Percentiles rank a stretch among this genome's conserved stretches.
These are phyloP conservation scores for Alsophila aescularia DNA, from an alignment of 2,888 invertebrate genomes.

Conservation along the genomic window DNA sequence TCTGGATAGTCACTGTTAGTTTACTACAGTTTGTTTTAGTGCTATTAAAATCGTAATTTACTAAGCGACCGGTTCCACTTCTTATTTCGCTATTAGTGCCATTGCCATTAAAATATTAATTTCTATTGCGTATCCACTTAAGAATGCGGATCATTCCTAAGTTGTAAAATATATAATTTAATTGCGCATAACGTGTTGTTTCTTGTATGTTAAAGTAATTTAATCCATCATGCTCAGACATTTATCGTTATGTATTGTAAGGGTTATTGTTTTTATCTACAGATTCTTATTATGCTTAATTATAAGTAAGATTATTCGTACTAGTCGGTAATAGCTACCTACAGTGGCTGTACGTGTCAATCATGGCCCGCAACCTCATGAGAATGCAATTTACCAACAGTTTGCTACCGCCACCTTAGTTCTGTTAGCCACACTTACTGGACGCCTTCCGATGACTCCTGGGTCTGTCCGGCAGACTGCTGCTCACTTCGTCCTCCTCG, in stretches of 20 bases:
- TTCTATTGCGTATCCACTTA: slow-evolving; percentile 9
- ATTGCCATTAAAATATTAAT: slow-evolving; percentile 26
- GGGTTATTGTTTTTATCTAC: slow-evolving; percentile 23
- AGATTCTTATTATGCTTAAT: slow-evolving; percentile 19
- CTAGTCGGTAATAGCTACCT: slow-evolving; percentile 22
- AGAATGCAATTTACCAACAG: slow-evolving; percentile 16
- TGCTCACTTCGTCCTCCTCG: slow-evolving; percentile 82
- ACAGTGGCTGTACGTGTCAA: slow-evolving; percentile 29
- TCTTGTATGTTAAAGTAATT: slow-evolving; percentile 10
- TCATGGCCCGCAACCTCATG: slow-evolving; percentile 34
- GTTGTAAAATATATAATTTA: slow-evolving; percentile 6
- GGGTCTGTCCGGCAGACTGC: slow-evolving; percentile 74
- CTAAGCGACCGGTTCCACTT: slow-evolving; percentile 23
- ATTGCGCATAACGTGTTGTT: background rate
- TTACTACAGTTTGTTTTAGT: slow-evolving; percentile 16
- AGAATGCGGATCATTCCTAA: slow-evolving; percentile 8
- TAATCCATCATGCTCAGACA: slow-evolving; percentile 26
- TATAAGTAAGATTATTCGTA: slow-evolving; percentile 16
- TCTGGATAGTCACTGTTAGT: slow-evolving; percentile 19
- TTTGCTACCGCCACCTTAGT: slow-evolving; percentile 31
- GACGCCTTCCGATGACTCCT: slow-evolving; percentile 82
- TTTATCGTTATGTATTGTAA: slow-evolving; percentile 8
- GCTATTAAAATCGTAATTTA: slow-evolving; percentile 16
- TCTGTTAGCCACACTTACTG: slow-evolving; percentile 74
- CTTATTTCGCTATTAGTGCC: slow-evolving; percentile 24